Conservation (phyloP, 2,113 vertebrate species). For the Lamprotornis superbus region DNA sequence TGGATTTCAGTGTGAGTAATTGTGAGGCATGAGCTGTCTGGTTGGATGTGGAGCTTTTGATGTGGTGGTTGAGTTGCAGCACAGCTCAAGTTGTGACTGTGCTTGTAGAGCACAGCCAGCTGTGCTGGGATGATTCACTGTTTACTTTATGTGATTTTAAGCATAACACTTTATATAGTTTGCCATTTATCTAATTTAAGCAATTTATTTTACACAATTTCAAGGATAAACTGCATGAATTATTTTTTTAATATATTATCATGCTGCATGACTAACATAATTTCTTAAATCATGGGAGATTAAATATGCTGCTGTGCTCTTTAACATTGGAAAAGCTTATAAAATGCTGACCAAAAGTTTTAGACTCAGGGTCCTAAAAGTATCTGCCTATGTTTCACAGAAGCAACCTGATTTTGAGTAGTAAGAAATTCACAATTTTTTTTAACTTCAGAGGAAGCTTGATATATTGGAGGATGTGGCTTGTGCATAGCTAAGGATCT, state of each 20-base stretch:
- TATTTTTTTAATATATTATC: neutral
- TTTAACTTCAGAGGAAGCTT: neutral
- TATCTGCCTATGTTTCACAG: neutral
- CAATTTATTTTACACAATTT: neutral
- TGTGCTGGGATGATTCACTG: neutral
- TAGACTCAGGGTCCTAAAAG: neutral
- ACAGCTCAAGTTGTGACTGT: too few species aligned
- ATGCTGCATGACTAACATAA: neutral
- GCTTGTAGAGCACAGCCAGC: neutral
- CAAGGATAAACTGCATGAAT: neutral
- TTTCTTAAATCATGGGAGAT: neutral
- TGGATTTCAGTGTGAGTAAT: neutral
- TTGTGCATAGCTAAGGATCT: constrained; percentile 20
- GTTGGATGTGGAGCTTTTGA: neutral
- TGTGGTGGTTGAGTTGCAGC: neutral
- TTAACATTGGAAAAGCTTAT: neutral
- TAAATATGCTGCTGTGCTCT: neutral
- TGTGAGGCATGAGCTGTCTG: neutral
- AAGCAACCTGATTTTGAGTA: neutral
- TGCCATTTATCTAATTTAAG: neutral
- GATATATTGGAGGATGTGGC: neutral
- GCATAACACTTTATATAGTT: neutral
- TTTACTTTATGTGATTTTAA: neutral
- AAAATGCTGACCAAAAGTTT: neutral
- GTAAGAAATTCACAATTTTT: neutral